phyloP scores from a whole-genome alignment of 2,888 invertebrate genomes.

The Sarcophaga carnaria region DNA sequence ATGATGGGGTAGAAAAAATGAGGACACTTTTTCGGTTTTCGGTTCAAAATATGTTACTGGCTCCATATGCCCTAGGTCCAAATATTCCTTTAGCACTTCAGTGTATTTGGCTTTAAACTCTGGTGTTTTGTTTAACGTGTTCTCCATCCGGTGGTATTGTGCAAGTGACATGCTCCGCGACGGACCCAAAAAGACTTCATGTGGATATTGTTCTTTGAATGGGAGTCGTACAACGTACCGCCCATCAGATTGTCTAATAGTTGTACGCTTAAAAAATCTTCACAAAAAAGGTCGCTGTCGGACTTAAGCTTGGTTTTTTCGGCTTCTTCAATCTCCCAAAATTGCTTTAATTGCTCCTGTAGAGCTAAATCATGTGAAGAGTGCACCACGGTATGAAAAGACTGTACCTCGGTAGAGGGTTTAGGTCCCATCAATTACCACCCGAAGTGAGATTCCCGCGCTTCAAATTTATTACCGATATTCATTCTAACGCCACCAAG shows the following conservation, averaged over 20 bases:
- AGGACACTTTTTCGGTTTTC: neutral
- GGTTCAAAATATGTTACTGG: neutral
- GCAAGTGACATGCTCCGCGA: conserved; percentile 1
- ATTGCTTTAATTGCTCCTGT: no score
- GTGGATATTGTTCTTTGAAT: neutral
- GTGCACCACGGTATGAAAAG: neutral
- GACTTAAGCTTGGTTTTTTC: neutral
- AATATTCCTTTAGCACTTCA: no score
- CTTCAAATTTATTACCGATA: no score
- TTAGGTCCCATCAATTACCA: neutral
- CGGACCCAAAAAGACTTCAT: conserved; percentile 1
- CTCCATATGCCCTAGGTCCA: no score
- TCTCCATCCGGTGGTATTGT: neutral
- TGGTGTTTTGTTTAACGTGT: no score
- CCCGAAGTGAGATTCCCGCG: no score
- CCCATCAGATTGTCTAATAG: no score
- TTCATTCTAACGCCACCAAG: no score
- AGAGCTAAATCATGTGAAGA: no score
- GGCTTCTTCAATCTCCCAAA: no score
- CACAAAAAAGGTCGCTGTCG: neutral
- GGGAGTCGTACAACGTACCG: no score
- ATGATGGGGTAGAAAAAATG: neutral
- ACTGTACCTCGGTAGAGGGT: neutral
- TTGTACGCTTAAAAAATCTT: neutral
- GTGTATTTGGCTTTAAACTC: no score